A percentile compares a stretch with the other conserved stretches of the same genome.
These are phyloP conservation scores for Tadarida brasiliensis DNA, from an alignment of 2,797 vertebrate genomes.

Conservation along the genomic window DNA sequence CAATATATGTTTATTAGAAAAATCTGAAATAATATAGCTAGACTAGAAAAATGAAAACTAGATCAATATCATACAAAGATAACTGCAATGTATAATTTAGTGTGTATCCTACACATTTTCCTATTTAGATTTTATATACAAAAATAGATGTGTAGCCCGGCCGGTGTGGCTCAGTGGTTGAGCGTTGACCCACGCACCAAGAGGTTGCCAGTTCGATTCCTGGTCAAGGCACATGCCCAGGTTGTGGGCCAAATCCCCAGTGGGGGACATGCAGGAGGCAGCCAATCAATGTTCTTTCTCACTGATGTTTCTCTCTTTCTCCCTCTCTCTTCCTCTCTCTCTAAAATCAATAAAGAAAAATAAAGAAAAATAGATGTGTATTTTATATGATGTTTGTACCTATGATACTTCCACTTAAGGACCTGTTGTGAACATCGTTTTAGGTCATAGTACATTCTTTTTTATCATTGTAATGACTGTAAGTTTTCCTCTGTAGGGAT, in stretches of 20 bases:
- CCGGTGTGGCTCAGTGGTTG: too few relatives aligned
- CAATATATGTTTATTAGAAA: neutral
- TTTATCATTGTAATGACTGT: neutral
- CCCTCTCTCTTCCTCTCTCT: too few relatives aligned
- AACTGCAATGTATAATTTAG: neutral
- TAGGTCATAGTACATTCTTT: neutral
- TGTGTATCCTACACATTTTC: neutral
- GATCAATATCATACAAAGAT: neutral
- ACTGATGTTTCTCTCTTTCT: too few relatives aligned
- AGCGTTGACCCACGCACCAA: too few relatives aligned
- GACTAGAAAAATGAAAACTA: neutral
- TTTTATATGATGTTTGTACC: neutral
- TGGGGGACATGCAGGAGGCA: too few relatives aligned
- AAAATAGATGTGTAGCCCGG: too few relatives aligned
- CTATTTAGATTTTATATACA: conserved; percentile 1
- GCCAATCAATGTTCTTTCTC: too few relatives aligned
- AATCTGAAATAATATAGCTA: neutral
- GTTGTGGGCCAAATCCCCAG: too few relatives aligned
- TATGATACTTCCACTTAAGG: neutral
- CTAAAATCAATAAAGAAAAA: too few relatives aligned
- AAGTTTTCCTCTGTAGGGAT: neutral
- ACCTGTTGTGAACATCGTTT: neutral
- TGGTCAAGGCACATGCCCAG: too few relatives aligned
- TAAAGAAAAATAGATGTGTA: neutral
- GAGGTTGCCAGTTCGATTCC: too few relatives aligned